A percentile compares a stretch with the other conserved stretches of the same genome.
Conservation (phyloP, 2,888 invertebrate genomes). For the Tetragnatha montana region DNA sequence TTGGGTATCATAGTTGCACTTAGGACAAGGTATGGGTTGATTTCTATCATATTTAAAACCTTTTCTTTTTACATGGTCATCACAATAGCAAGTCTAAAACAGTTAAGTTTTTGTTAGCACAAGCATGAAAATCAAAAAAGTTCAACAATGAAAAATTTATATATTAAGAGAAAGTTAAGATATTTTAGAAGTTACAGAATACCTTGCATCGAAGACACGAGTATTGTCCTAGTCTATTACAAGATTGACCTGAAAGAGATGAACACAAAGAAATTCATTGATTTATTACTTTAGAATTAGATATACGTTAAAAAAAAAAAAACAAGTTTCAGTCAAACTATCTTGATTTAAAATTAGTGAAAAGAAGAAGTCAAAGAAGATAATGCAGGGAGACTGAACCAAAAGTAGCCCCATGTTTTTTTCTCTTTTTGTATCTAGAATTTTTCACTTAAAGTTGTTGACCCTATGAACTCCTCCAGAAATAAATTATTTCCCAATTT, state of each 20-base stretch:
- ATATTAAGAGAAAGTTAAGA: too few species aligned
- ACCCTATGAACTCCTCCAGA: too few species aligned
- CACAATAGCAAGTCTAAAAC: slow-evolving; percentile 88
- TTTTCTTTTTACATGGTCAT: slow-evolving; percentile 94
- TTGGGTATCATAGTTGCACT: slow-evolving; percentile 93
- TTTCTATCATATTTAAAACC: slow-evolving; percentile 91
- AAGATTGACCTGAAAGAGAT: slow-evolving; percentile 85
- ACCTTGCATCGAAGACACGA: slow-evolving; percentile 94
- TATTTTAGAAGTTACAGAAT: slow-evolving; percentile 51
- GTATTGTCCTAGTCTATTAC: slow-evolving; percentile 95
- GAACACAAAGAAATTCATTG: neutral
- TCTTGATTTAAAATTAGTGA: too few species aligned
- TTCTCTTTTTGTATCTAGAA: too few species aligned
- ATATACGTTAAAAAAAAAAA: neutral
- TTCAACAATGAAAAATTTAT: neutral
- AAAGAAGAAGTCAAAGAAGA: too few species aligned
- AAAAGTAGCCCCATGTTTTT: too few species aligned
- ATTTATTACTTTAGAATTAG: neutral
- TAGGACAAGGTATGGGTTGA: slow-evolving; percentile 91
- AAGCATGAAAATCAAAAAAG: neutral
- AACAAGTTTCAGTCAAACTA: neutral
- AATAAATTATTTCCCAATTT: too few species aligned
- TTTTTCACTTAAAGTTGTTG: too few species aligned
- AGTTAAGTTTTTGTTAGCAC: neutral
- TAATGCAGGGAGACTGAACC: too few species aligned